phyloP scores from a whole-genome alignment of 2,888 invertebrate genomes.

The Drosophila monieri region DNA sequence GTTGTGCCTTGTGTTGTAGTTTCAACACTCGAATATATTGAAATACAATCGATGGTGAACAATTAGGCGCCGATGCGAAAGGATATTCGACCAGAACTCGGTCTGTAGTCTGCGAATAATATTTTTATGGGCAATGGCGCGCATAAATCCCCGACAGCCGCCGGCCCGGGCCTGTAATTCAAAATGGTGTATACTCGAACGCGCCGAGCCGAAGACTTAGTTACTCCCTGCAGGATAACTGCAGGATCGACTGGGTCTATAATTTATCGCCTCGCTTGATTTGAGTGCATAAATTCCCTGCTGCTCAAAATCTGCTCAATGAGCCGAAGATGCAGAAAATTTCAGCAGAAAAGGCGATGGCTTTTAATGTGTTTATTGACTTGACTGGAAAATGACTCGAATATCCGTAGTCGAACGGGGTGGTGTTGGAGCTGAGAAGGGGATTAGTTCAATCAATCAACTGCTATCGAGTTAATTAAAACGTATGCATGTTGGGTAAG shows the following conservation, averaged over 20 bases:
- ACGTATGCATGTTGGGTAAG: slow-evolving; percentile 16
- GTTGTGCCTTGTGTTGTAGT: neutral
- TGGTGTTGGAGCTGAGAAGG: neutral
- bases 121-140: slow-evolving; percentile 64
- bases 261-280: slow-evolving; percentile 66
- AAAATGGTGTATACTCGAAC: slow-evolving; percentile 47
- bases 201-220: slow-evolving; percentile 32
- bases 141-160: slow-evolving; percentile 58
- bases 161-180: slow-evolving; percentile 52
- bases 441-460: slow-evolving; percentile 42
- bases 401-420: neutral
- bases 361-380: slow-evolving; percentile 80
- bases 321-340: slow-evolving; percentile 65
- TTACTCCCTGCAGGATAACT: slow-evolving; percentile 34
- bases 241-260: slow-evolving; percentile 34
- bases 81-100: slow-evolving; percentile 2
- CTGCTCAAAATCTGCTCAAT: slow-evolving; percentile 56
- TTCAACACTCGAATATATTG: slow-evolving; percentile 23
- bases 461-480: slow-evolving; percentile 35
- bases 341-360: slow-evolving; percentile 53
- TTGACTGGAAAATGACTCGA: slow-evolving; percentile 25
- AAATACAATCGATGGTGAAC: slow-evolving; percentile 38
- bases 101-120: slow-evolving; percentile 37
- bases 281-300: slow-evolving; percentile 48
- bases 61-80: slow-evolving; percentile 57